Evolutionary conservation across 2,888 invertebrate genomes (phyloP).

Genomic region (Noctua janthe): DNA sequence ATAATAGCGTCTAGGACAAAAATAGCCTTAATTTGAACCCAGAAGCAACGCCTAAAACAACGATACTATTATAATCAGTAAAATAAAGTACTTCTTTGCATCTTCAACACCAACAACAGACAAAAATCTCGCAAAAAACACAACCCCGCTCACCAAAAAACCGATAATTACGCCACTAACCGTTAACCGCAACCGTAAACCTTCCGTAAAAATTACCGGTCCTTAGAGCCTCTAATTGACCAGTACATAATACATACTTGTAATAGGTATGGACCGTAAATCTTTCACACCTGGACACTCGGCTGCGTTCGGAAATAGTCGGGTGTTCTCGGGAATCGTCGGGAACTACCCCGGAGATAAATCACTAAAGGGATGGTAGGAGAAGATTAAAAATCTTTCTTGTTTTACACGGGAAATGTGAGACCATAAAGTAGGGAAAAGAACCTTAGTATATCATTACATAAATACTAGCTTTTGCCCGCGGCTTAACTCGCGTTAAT

Average conservation of each 20-base stretch:
- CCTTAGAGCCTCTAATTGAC: conserved; percentile 63
- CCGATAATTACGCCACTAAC: conserved; percentile 44
- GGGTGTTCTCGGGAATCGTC: conserved; percentile 48
- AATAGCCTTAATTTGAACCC: not conserved
- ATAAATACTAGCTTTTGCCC: not conserved
- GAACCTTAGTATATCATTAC: not conserved
- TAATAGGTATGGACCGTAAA: conserved; percentile 61
- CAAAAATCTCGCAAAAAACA: not conserved
- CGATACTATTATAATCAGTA: not conserved
- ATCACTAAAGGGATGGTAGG: conserved; percentile 66
- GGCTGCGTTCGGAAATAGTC: conserved; percentile 56
- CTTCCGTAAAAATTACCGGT: conserved; percentile 54
- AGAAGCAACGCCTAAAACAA: not conserved
- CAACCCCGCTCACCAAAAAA: conserved; percentile 9
- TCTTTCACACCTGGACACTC: conserved; percentile 70
- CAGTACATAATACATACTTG: conserved; percentile 61
- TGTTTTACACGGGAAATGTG: conserved; percentile 49
- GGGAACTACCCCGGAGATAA: conserved; percentile 60
- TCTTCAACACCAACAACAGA: not conserved
- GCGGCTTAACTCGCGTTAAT: no score
- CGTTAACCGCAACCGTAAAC: conserved; percentile 39
- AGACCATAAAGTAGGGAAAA: conserved; percentile 5
- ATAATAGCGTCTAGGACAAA: not conserved
- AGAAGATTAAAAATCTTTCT: conserved; percentile 67
- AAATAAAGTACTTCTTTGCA: not conserved